Evolutionary conservation across 2,797 vertebrate species (phyloP).

Genomic region (Sebastes diploproa): DNA sequence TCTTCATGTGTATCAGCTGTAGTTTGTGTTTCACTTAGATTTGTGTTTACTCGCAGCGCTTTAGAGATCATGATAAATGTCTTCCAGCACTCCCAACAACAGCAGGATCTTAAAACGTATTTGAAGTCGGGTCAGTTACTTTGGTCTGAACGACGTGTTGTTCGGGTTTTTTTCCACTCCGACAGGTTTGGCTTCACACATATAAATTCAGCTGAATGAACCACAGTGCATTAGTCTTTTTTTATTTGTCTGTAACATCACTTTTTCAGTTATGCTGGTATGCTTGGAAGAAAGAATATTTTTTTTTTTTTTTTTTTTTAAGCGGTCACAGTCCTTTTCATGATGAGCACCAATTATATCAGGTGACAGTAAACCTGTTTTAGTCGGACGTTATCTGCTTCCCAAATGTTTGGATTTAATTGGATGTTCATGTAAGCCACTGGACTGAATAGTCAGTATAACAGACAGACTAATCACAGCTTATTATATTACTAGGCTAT

Average conservation of each 20-base stretch:
- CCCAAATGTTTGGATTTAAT: constrained; percentile 9
- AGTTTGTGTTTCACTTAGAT: not conserved
- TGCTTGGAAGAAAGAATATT: not conserved
- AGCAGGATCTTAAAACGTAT: not conserved
- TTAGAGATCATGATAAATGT: not conserved
- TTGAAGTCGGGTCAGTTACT: not conserved
- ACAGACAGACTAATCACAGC: not conserved
- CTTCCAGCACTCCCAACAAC: not conserved
- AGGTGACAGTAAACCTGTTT: not conserved
- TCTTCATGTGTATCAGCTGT: not conserved
- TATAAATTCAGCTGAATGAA: not conserved
- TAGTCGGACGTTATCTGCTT: not conserved
- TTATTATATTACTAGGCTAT: not conserved
- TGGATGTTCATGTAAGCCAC: not conserved
- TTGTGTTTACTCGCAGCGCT: not conserved
- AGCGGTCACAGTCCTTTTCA: not conserved
- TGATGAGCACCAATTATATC: not conserved
- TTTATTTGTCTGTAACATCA: not conserved
- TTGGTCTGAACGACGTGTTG: not conserved
- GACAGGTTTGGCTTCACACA: not conserved
- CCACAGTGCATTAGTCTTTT: not conserved
- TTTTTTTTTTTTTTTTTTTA: not conserved
- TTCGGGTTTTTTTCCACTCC: not conserved
- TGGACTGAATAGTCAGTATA: not conserved
- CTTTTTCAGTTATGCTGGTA: not conserved